Evolutionary conservation across 2,888 invertebrate species (phyloP).

Genomic region (Escarpia spicata): DNA sequence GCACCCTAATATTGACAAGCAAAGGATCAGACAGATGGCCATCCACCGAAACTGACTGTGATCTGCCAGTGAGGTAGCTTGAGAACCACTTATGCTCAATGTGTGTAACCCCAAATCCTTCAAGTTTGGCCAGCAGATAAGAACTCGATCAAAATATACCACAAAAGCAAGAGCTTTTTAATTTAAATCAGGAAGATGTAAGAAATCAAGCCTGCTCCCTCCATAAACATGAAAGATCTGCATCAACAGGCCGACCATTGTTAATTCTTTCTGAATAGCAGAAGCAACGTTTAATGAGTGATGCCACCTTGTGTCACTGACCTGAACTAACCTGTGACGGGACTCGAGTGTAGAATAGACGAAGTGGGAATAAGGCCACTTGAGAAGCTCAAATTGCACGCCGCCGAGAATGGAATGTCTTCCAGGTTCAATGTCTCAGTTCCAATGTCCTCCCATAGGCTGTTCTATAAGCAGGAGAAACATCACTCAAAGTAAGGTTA

Average conservation of each 20-base stretch:
- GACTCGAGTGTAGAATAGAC: background rate
- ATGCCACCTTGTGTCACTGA: background rate
- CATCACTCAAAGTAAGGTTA: background rate
- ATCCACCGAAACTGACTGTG: too few relatives aligned
- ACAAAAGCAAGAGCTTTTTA: too few relatives aligned
- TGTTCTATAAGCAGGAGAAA: background rate
- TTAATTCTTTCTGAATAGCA: background rate
- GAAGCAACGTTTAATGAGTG: background rate
- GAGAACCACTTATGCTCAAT: too few relatives aligned
- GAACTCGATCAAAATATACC: too few relatives aligned
- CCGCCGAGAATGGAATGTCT: background rate
- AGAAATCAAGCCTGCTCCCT: too few relatives aligned
- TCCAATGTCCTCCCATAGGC: conserved; percentile 1
- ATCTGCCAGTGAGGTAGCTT: too few relatives aligned
- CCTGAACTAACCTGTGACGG: conserved; percentile 6
- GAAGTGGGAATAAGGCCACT: background rate
- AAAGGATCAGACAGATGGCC: too few relatives aligned
- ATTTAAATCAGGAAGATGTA: too few relatives aligned
- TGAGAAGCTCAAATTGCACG: background rate
- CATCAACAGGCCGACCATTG: background rate
- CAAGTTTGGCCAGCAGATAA: too few relatives aligned
- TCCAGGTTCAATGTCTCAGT: background rate
- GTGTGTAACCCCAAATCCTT: too few relatives aligned
- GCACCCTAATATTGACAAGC: too few relatives aligned
- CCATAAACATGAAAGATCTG: too few relatives aligned